Evolutionary conservation across 37 sponge, comb jelly and placozoan genomes (phyloP).

Genomic region (Ephydatia muelleri): DNA sequence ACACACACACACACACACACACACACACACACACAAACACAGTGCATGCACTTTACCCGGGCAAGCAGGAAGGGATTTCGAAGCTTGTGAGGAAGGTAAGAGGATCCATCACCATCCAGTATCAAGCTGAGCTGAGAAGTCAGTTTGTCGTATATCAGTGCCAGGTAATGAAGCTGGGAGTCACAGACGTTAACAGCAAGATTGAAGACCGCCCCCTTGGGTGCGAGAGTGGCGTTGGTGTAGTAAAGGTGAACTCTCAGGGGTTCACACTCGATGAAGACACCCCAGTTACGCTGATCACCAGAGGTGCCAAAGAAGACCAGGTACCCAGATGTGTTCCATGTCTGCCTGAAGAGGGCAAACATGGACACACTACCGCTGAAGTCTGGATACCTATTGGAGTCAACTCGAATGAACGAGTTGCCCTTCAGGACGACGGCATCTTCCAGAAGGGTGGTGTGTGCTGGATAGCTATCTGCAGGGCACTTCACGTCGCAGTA

Average conservation of each 20-base stretch:
- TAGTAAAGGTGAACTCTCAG: slow-evolving; percentile 40
- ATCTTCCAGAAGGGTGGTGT: slow-evolving; percentile 38
- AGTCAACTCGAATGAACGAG: slow-evolving; percentile 40
- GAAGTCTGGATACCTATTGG: slow-evolving; percentile 37
- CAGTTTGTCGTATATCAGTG: slow-evolving; percentile 16
- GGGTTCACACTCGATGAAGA: slow-evolving; percentile 36
- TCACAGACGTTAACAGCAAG: slow-evolving; percentile 1
- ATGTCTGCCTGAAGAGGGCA: slow-evolving; percentile 54
- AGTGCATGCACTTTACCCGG: slow-evolving; percentile 38
- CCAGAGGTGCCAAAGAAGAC: slow-evolving; percentile 62
- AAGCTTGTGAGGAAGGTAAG: neutral
- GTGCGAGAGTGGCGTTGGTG: slow-evolving; percentile 11
- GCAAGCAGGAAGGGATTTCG: slow-evolving; percentile 12
- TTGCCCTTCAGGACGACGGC: slow-evolving; percentile 31
- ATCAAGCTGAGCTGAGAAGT: no score
- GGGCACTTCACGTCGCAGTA: slow-evolving; percentile 53
- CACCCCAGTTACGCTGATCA: slow-evolving; percentile 44
- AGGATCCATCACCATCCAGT: slow-evolving; percentile 23
- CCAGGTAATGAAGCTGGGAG: slow-evolving; percentile 16
- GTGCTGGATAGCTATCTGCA: slow-evolving; percentile 47
- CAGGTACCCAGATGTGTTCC: slow-evolving; percentile 58
- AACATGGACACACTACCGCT: slow-evolving; percentile 42
- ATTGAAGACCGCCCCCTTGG: neutral
- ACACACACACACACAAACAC: slow-evolving; percentile 23
- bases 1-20: slow-evolving; percentile 14